These are phyloP conservation scores for Poeciliopsis prolifica DNA, from an alignment of 2,113 vertebrate species.

Conservation along the genomic window DNA sequence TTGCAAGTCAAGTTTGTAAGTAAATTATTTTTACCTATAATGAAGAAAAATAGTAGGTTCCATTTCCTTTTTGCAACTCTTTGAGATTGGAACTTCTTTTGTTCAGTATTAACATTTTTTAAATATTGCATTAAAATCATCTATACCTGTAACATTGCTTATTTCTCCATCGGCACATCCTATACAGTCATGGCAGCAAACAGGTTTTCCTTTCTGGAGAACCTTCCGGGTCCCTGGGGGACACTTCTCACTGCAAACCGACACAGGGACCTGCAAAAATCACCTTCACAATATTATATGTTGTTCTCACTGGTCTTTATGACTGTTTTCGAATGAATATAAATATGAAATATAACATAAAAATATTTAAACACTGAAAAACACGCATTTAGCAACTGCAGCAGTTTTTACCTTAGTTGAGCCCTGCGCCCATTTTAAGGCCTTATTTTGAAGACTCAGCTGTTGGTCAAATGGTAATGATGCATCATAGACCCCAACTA, in stretches of 20 bases:
- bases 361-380: neutral
- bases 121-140: neutral
- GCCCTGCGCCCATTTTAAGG: slow-evolving; percentile 70
- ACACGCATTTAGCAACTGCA: neutral
- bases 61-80: neutral
- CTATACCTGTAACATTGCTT: slow-evolving; percentile 69
- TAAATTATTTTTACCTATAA: neutral
- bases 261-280: slow-evolving; percentile 66
- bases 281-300: neutral
- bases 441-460: slow-evolving; percentile 52
- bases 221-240: slow-evolving; percentile 72
- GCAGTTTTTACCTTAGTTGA: slow-evolving; percentile 45
- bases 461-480: slow-evolving; percentile 59
- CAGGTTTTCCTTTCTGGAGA: slow-evolving; percentile 75
- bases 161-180: slow-evolving; percentile 75
- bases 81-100: too few species aligned
- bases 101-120: neutral
- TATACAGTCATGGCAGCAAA: slow-evolving; percentile 79
- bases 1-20: neutral
- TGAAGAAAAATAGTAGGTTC: too few species aligned
- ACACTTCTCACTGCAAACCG: slow-evolving; percentile 75
- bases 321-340: neutral
- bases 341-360: neutral
- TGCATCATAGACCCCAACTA: slow-evolving; percentile 72
- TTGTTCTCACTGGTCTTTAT: neutral